These are phyloP conservation scores for Myxocyprinus asiaticus DNA, from an alignment of 2,113 vertebrate genomes.

Conservation along the genomic window DNA sequence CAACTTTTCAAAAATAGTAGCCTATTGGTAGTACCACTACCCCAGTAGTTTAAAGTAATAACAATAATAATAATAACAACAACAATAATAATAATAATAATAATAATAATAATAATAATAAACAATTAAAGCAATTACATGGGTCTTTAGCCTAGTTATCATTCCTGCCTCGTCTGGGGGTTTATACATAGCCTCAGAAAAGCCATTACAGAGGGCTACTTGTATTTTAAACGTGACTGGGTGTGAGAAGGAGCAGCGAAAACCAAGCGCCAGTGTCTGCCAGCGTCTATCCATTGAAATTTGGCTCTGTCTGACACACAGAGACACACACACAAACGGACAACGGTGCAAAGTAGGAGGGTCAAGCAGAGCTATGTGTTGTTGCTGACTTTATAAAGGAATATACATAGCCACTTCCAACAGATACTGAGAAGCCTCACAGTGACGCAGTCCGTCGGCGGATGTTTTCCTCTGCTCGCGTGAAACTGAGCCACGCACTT, in stretches of 20 bases:
- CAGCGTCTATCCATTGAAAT: conserved; percentile 58
- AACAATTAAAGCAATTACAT: too few species aligned
- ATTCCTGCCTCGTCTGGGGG: conserved; percentile 40
- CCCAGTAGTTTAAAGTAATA: too few species aligned
- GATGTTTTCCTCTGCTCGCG: conserved; percentile 3
- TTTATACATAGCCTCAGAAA: conserved; percentile 57
- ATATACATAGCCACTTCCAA: conserved; percentile 57
- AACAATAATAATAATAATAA: too few species aligned
- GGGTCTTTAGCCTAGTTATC: conserved; percentile 31
- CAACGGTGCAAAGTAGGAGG: conserved; percentile 68
- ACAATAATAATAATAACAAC: too few species aligned
- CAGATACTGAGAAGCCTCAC: conserved; percentile 34
- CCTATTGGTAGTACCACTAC: too few species aligned
- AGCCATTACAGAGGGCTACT: conserved; percentile 74
- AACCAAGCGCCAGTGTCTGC: conserved; percentile 46
- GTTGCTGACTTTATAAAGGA: conserved; percentile 63
- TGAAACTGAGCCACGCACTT: conserved; percentile 35
- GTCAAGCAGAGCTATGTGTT: conserved; percentile 59
- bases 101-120: too few species aligned
- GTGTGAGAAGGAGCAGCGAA: conserved; percentile 55
- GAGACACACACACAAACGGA: conserved; percentile 29
- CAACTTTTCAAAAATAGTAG: too few species aligned
- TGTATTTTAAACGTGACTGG: conserved; percentile 76
- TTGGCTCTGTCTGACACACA: conserved; percentile 48
- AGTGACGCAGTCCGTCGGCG: conserved; percentile 62